These are phyloP conservation scores for Nyctalus aviator DNA, from an alignment of 2,797 vertebrate species.

Conservation along the genomic window DNA sequence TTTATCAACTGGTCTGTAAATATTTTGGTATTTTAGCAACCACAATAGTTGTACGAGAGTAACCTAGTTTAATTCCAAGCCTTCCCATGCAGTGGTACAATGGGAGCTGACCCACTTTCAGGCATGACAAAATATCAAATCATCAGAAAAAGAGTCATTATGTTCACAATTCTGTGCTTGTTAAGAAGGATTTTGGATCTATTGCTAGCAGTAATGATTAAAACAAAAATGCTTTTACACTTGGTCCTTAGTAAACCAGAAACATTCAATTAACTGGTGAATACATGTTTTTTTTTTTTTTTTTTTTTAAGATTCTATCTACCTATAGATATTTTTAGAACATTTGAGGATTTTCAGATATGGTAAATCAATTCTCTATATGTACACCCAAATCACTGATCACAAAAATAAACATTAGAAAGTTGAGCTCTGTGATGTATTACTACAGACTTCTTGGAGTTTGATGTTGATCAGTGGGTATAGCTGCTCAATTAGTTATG, in stretches of 20 bases:
- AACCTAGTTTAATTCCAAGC: neutral
- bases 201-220: constrained; percentile 1
- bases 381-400: constrained; percentile 25
- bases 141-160: neutral
- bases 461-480: neutral
- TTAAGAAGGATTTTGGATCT: constrained; percentile 5
- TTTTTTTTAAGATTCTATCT: constrained; percentile 1
- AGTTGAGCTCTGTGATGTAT: neutral
- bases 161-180: neutral
- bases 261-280: constrained; percentile 3
- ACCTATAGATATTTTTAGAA: constrained; percentile 14
- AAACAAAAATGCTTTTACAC: constrained; percentile 48
- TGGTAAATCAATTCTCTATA: neutral
- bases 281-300: neutral
- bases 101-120: neutral
- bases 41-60: neutral
- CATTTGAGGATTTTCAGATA: neutral
- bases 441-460: neutral
- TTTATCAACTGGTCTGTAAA: neutral
- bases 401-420: neutral
- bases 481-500: neutral
- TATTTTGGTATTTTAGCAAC: constrained; percentile 13
- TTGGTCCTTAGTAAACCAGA: neutral
- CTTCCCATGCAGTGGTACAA: neutral
- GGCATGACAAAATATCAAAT: neutral